A percentile compares a stretch with the other conserved stretches of the same genome.
Conservation (phyloP, 2,888 invertebrate species). For the Melanostoma scalare region DNA sequence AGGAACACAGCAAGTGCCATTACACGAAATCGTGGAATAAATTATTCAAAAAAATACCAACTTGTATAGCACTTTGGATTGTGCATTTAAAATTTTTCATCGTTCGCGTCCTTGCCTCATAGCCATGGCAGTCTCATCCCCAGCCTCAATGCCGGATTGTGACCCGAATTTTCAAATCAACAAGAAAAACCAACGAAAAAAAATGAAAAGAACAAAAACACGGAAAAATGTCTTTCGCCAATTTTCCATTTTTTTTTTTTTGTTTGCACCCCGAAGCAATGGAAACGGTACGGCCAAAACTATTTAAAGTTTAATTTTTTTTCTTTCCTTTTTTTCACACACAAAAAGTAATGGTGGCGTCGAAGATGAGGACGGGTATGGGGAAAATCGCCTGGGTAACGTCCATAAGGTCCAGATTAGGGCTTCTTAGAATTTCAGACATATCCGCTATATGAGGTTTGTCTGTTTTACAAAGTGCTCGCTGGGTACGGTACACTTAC, state of each 20-base stretch:
- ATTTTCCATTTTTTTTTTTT: slow-evolving; percentile 47
- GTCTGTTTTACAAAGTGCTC: neutral
- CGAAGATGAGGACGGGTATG: neutral
- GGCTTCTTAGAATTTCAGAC: slow-evolving; percentile 19
- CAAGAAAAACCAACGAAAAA: slow-evolving; percentile 8
- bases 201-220: slow-evolving; percentile 20
- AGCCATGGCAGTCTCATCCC: slow-evolving; percentile 36
- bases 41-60: slow-evolving; percentile 67
- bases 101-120: slow-evolving; percentile 58
- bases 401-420: slow-evolving; percentile 59
- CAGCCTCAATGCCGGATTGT: slow-evolving; percentile 53
- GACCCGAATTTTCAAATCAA: slow-evolving; percentile 68
- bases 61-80: slow-evolving; percentile 68
- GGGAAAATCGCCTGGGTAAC: slow-evolving; percentile 27
- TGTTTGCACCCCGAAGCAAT: slow-evolving; percentile 3
- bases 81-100: slow-evolving; percentile 70
- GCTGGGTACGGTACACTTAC: neutral
- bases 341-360: slow-evolving; percentile 24
- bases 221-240: slow-evolving; percentile 49
- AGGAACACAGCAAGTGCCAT: slow-evolving; percentile 66
- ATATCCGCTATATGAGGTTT: slow-evolving; percentile 7
- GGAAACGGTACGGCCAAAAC: slow-evolving; percentile 49
- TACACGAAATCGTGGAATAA: slow-evolving; percentile 72
- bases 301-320: slow-evolving; percentile 63
- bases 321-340: neutral